Conservation (phyloP, 2,797 vertebrate species). For the Acanthis flammea region DNA sequence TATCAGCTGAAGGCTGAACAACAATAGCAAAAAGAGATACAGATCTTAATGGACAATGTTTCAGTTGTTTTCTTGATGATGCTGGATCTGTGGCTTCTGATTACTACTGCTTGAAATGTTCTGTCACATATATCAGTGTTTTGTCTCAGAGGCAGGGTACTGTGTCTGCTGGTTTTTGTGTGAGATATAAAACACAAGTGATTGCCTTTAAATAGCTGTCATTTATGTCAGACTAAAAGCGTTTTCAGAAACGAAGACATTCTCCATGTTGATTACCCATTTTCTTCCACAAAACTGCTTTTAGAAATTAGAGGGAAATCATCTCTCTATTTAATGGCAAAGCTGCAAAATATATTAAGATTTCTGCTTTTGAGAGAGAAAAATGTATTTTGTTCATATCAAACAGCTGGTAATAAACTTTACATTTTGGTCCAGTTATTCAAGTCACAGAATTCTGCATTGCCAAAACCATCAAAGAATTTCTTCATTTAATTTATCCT, state of each 20-base stretch:
- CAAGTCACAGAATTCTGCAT: neutral
- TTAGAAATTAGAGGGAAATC: constrained; percentile 20
- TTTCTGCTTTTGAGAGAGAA: neutral
- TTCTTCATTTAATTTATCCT: neutral
- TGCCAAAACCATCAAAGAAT: neutral
- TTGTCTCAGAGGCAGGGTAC: constrained; percentile 33
- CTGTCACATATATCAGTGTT: constrained; percentile 36
- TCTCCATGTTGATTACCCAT: constrained; percentile 35
- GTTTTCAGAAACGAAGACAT: constrained; percentile 4
- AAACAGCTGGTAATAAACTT: neutral
- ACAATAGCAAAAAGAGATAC: neutral
- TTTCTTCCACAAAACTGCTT: constrained; percentile 39
- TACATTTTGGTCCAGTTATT: neutral
- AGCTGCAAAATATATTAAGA: constrained; percentile 1
- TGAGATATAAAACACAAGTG: constrained; percentile 28
- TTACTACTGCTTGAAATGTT: constrained; percentile 36
- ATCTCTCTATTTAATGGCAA: constrained; percentile 25
- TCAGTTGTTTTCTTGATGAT: constrained; percentile 4
- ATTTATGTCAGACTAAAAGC: constrained; percentile 14
- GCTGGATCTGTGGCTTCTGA: constrained; percentile 10
- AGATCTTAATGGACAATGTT: constrained; percentile 9
- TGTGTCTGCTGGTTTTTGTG: constrained; percentile 26
- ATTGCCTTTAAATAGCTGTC: constrained; percentile 49
- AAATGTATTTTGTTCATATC: neutral
- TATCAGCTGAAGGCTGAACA: neutral